Base-by-base conservation (phyloP, 2,113 vertebrate species). In the Gadus chalcogrammus region DNA sequence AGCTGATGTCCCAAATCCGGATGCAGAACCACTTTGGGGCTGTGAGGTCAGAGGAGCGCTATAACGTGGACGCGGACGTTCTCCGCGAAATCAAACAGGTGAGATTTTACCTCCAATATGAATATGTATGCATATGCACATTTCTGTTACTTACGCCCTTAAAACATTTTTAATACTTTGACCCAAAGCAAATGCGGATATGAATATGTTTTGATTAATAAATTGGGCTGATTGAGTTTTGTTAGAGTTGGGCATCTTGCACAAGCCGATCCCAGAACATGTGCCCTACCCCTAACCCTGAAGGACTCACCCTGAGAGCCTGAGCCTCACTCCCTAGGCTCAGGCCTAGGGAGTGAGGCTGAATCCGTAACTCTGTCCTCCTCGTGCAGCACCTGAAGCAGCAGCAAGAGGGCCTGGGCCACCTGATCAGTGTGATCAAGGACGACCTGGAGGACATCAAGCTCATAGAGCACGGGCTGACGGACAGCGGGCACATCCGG, bases 11-110 rank as follows among this genome's bases (percentile, higher is more conserved):
- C 67, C 97, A 99, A 73, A 99, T 99, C 82, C 93, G 97, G 60
- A 98, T 99, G 97, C 97, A 99, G 87, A 99, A 98, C 81, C 97
- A 99, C 73, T 97, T 97, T 59, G 97, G 97, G 68, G 92, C 96
- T 0, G 96, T 97, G 68, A 91, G 92, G 68, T 94, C 96, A 1
- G 97, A 98, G 62, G 97, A 99, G 75, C 94, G 93, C 5, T 98
- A 99, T 64, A 96, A 92, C 17, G 92, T 99, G 0, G 95, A 99
- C 22, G 91, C 91, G 13, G 97, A 98, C 77, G 94, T 99, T 9
- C 88, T 99, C 75, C 79, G 93, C 81, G 96, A 99, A 88, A 99
- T 99, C 88, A 97, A 94, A 86, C 97, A 98, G 82, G 97, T 95
- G 76, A 86, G 85, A 35, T 35, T 5, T 35, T 4, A 7, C 31